phyloP scores from a whole-genome alignment of 2,888 invertebrate species.

The Dinocampus coccinellae region DNA sequence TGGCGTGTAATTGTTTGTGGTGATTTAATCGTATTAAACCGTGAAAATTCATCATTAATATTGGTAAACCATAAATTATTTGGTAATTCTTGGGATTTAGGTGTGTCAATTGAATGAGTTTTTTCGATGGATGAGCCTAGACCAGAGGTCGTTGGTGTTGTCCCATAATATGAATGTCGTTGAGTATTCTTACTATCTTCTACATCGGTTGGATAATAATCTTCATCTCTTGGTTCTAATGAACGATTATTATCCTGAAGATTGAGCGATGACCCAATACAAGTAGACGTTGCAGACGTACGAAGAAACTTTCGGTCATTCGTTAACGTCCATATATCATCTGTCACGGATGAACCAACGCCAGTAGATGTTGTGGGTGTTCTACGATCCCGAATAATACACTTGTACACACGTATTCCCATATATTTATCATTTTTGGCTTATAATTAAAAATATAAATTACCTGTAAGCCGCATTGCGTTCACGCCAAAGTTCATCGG shows the following conservation, averaged over 20 bases:
- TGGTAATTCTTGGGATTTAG: constrained; percentile 56
- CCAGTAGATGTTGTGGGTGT: constrained; percentile 59
- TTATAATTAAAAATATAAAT: not conserved
- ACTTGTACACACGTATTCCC: not conserved
- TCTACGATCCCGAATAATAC: constrained; percentile 40
- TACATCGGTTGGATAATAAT: constrained; percentile 58
- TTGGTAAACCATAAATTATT: constrained; percentile 60
- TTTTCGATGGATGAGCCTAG: constrained; percentile 61
- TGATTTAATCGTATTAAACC: constrained; percentile 60
- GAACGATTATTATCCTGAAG: constrained; percentile 62
- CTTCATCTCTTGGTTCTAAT: constrained; percentile 58
- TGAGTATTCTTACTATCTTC: constrained; percentile 53
- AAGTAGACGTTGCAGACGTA: constrained; percentile 61
- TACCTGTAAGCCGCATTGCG: constrained; percentile 58
- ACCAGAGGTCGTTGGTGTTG: constrained; percentile 61
- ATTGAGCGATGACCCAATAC: constrained; percentile 61
- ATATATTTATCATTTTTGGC: not conserved
- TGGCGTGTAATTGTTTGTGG: constrained; percentile 59
- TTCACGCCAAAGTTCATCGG: constrained; percentile 60
- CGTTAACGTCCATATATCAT: constrained; percentile 62
- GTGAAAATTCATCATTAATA: constrained; percentile 58
- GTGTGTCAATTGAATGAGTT: constrained; percentile 56
- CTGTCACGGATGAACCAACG: constrained; percentile 57
- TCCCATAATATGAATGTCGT: constrained; percentile 56
- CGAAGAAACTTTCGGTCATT: constrained; percentile 58